Evolutionary conservation across 2,113 vertebrate species (phyloP).

Genomic region (human): DNA sequence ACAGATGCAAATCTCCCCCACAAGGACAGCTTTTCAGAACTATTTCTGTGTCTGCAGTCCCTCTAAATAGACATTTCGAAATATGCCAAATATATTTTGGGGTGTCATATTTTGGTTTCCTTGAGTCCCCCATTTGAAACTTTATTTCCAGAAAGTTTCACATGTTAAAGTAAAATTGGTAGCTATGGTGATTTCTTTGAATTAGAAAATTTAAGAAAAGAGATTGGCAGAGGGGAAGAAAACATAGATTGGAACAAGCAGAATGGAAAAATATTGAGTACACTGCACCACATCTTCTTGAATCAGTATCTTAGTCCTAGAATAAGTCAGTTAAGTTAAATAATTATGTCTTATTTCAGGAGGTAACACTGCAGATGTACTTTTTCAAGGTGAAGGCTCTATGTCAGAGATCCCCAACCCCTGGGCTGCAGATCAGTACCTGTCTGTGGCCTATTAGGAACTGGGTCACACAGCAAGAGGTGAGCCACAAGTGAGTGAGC

Average conservation of each 20-base stretch:
- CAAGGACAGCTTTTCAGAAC: neutral
- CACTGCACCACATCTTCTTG: neutral
- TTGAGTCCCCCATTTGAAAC: neutral
- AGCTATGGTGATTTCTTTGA: neutral
- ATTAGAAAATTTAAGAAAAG: neutral
- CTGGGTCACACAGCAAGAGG: too few relatives aligned
- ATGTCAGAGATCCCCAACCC: neutral
- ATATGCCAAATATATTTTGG: neutral
- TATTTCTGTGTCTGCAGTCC: neutral
- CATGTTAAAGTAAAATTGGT: neutral
- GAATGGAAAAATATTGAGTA: neutral
- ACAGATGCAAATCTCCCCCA: neutral
- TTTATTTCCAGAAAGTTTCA: neutral
- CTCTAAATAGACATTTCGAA: neutral
- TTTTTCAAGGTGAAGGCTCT: neutral
- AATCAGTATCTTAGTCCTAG: neutral
- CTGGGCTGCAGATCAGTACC: too few relatives aligned
- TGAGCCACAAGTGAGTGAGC: too few relatives aligned
- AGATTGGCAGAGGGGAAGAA: neutral
- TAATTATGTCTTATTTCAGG: neutral
- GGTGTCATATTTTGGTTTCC: neutral
- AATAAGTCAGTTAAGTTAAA: neutral
- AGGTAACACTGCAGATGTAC: neutral
- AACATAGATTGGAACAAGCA: neutral
- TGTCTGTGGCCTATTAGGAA: too few relatives aligned